Percentiles rank a stretch among this genome's conserved stretches.
Conservation (phyloP, 2,113 vertebrate species). For the Python bivittatus region DNA sequence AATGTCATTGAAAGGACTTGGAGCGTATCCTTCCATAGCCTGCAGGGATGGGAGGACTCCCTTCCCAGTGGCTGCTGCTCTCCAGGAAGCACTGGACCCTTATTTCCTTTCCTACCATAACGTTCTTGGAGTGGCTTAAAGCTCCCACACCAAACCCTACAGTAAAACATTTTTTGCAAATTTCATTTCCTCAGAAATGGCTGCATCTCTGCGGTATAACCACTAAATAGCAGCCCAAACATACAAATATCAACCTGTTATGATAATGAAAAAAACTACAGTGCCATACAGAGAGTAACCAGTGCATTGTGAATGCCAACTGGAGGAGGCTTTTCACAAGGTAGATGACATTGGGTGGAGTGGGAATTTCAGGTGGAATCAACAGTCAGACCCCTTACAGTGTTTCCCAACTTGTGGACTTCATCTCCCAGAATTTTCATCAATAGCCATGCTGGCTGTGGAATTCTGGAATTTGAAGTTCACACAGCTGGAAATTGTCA, state of each 20-base stretch:
- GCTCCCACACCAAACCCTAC: background rate
- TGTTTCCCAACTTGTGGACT: background rate
- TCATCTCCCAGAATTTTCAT: background rate
- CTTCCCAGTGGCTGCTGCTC: background rate
- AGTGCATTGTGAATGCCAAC: background rate
- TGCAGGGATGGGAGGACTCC: background rate
- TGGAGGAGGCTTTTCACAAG: background rate
- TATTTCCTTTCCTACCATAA: background rate
- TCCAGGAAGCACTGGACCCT: background rate
- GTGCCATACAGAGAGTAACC: background rate
- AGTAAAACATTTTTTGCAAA: background rate
- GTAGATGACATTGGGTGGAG: background rate
- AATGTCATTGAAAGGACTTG: background rate
- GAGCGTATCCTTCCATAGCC: background rate
- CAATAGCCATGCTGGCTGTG: background rate
- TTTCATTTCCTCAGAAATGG: background rate
- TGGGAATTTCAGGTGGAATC: background rate
- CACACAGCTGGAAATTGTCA: background rate
- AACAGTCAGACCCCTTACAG: background rate
- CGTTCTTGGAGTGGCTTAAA: background rate
- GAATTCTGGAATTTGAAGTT: background rate
- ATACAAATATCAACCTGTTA: background rate
- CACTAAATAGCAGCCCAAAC: background rate
- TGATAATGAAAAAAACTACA: background rate
- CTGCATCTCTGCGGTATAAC: background rate